Evolutionary conservation across 2,797 vertebrate species (phyloP).

Genomic region (Adrianichthys oophorus): DNA sequence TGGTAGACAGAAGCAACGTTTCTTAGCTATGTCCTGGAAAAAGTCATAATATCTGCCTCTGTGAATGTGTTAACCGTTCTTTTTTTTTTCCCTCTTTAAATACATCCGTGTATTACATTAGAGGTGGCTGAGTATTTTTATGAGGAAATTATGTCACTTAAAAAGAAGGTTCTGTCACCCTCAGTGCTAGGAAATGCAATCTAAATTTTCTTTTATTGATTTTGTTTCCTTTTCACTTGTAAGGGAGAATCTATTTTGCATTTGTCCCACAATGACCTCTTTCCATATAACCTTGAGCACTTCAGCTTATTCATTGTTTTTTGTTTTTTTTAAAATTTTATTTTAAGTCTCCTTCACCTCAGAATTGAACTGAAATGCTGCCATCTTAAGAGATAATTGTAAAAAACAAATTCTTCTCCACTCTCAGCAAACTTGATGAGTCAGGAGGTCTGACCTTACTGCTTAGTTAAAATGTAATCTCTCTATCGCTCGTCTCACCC

Average conservation of each 20-base stretch:
- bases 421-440: constrained; percentile 50
- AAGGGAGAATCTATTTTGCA: not conserved
- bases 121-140: too few species aligned
- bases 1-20: constrained; percentile 47
- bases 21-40: constrained; percentile 27
- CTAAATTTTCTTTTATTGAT: not conserved
- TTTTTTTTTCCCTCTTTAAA: not conserved
- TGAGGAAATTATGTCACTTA: too few species aligned
- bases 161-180: too few species aligned
- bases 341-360: not conserved
- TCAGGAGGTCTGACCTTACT: constrained; percentile 40
- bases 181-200: too few species aligned
- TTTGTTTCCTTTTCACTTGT: constrained; percentile 1
- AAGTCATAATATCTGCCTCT: constrained; percentile 13
- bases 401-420: constrained; percentile 33
- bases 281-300: not conserved
- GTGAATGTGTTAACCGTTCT: not conserved
- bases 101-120: too few species aligned
- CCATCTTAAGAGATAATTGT: not conserved
- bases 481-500: constrained; percentile 24
- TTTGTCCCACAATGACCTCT: constrained; percentile 7
- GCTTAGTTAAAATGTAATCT: constrained; percentile 73
- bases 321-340: not conserved
- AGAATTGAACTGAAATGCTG: not conserved
- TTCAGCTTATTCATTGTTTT: too few species aligned